Evolutionary conservation across 1,140 invertebrate species (phyloP), one percentile per base, ranked within the genome.

Genomic region (Eriosoma lanigerum): DNA sequence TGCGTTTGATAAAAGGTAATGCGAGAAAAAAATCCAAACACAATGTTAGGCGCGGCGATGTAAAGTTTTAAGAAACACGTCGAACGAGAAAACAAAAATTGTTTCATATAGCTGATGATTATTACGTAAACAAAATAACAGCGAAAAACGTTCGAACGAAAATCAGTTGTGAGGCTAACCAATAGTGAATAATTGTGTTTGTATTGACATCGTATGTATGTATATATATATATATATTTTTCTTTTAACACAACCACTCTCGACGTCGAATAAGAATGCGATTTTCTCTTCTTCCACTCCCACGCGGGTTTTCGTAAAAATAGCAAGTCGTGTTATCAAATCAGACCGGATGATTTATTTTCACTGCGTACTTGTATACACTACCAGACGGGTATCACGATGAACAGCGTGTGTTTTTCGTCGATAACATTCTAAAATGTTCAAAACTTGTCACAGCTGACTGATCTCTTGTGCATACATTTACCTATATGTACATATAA

Each of bases 121-220:
- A 46, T 68, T 24, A 24, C n/a, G 64, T n/a, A 68, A 68, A 68
- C 21, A 68, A 9, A 62, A n/a, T 19, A 62, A 60, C 17, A 3
- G 29, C 15, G 15, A 46, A 68, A 64, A 32, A 46, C 38, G n/a
- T 68, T 68, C 21, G 38, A 46, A 24, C 64, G 21, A 19, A 38
- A 68, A 68, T 68, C 64, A 68, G 38, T 46, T 21, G 64, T 44
- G 64, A 68, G 13, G n/a, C 64, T 21, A 46, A 68, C 64, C 64
- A 44, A 46, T 44, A 46, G 64, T 68, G 64, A 68, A 68, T 68
- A 46, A 68, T 68, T 64, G 38, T 64, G 38, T 68, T 68, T 68
- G 38, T 13, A 46, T 46, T 21, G 38, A 44, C 21, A 21, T 44
- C 21, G 38, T 68, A n/a, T 44, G n/a, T n/a, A n/a, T n/a, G n/a